These are phyloP conservation scores for Crax fasciolata DNA, from an alignment of 2,797 vertebrate genomes.

Conservation along the genomic window DNA sequence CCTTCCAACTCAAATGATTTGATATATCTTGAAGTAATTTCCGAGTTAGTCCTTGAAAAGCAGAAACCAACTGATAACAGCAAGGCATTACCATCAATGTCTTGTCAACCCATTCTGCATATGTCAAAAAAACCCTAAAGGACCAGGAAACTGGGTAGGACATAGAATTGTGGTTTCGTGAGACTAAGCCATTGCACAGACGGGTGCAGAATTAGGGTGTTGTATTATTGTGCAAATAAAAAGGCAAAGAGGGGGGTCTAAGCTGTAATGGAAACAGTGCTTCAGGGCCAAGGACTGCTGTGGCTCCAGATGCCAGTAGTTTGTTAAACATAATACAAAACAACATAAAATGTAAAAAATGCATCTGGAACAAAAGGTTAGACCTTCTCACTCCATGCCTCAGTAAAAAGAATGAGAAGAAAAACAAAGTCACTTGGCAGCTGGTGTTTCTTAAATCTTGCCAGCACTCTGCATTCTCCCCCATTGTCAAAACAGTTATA, in stretches of 20 bases:
- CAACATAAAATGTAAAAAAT: slow-evolving; percentile 60
- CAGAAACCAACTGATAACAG: not conserved
- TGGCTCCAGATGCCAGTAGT: slow-evolving; percentile 68
- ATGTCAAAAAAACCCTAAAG: not conserved
- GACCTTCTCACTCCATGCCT: slow-evolving; percentile 52
- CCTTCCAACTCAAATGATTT: not conserved
- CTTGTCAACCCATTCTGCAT: not conserved
- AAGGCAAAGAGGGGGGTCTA: not conserved
- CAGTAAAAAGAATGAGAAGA: slow-evolving; percentile 44
- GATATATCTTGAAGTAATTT: not conserved
- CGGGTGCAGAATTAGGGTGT: not conserved
- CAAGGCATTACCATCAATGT: not conserved
- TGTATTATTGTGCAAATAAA: slow-evolving; percentile 37
- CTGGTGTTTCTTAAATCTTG: slow-evolving; percentile 43
- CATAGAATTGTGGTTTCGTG: not conserved
- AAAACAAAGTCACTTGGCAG: slow-evolving; percentile 67
- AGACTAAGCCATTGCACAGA: not conserved
- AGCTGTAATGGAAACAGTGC: slow-evolving; percentile 59
- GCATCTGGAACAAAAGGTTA: slow-evolving; percentile 77
- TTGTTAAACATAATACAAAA: slow-evolving; percentile 23
- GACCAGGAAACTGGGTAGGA: not conserved
- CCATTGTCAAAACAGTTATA: not conserved
- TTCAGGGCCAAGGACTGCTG: slow-evolving; percentile 62
- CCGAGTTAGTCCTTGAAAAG: not conserved
- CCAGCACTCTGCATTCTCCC: not conserved